phyloP scores from a whole-genome alignment of 1,140 invertebrate genomes.

The Pseudobourletiella spinata region DNA sequence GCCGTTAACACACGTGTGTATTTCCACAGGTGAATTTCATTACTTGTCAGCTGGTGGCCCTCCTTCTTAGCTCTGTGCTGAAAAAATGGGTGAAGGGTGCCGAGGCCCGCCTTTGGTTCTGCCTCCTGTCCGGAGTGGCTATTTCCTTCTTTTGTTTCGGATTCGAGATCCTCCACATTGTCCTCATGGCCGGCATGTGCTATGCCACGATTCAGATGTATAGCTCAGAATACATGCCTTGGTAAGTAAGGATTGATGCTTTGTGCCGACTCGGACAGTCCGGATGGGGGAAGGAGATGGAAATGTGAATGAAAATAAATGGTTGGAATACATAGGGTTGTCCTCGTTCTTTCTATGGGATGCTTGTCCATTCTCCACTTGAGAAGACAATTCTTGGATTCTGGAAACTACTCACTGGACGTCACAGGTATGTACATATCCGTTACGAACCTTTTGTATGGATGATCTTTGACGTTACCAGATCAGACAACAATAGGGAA shows the following conservation, averaged over 20 bases:
- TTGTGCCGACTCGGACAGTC: conserved; percentile 31
- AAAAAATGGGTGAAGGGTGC: conserved; percentile 54
- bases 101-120: conserved; percentile 61
- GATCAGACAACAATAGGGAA: too few relatives aligned
- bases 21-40: conserved; percentile 74
- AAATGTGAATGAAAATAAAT: too few relatives aligned
- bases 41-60: conserved; percentile 64
- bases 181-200: conserved; percentile 38
- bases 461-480: neutral
- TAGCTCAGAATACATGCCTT: conserved; percentile 54
- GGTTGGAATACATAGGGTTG: conserved; percentile 59
- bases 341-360: conserved; percentile 62
- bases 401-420: conserved; percentile 79
- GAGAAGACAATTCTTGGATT: conserved; percentile 76
- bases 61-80: conserved; percentile 60
- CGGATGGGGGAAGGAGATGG: too few relatives aligned
- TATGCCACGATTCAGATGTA: conserved; percentile 58
- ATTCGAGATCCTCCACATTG: conserved; percentile 50
- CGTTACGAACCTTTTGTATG: neutral
- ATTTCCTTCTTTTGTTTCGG: conserved; percentile 83
- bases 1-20: too few relatives aligned
- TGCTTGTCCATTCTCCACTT: conserved; percentile 80
- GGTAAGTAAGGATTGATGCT: conserved; percentile 44
- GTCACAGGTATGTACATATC: conserved; percentile 52
- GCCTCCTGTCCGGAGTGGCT: conserved; percentile 60